A percentile compares a stretch with the other conserved stretches of the same genome.
phyloP scores from a whole-genome alignment of 1,140 invertebrate species.

The Apis mellifera region DNA sequence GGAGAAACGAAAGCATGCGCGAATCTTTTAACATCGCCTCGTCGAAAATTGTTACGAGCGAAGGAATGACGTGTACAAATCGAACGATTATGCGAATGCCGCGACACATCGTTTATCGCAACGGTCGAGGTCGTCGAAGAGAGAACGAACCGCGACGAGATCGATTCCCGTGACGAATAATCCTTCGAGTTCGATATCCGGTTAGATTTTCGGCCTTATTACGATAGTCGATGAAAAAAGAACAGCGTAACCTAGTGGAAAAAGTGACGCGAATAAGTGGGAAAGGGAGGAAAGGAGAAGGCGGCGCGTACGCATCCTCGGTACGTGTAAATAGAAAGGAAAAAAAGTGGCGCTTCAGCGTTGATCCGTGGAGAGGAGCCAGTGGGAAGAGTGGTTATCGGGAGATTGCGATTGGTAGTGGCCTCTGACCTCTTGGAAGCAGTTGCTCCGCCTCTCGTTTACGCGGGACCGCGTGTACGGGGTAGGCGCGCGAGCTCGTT shows the following conservation, averaged over 20 bases:
- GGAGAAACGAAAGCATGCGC: not conserved
- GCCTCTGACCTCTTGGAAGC: conserved; percentile 70
- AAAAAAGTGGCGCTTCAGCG: not conserved
- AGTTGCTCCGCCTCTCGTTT: conserved; percentile 73
- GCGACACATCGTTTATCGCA: conserved; percentile 55
- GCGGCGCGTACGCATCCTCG: not conserved
- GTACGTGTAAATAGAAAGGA: not conserved
- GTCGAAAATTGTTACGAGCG: not conserved
- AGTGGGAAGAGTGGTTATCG: conserved; percentile 70
- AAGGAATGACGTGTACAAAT: conserved; percentile 69
- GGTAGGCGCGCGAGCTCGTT: conserved; percentile 37
- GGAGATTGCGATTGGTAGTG: conserved; percentile 71
- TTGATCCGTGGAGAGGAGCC: conserved; percentile 19
- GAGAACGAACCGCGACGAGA: conserved; percentile 60
- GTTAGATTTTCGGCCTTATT: not conserved
- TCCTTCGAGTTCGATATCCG: not conserved
- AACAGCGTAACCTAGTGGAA: not conserved
- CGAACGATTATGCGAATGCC: conserved; percentile 69
- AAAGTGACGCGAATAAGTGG: not conserved
- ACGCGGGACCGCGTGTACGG: conserved; percentile 62
- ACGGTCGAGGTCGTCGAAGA: conserved; percentile 50
- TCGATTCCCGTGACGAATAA: conserved; percentile 71
- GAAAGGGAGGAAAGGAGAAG: not conserved
- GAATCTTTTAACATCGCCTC: not conserved
- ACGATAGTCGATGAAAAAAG: too few species aligned